Conservation (phyloP, 1,140 invertebrate species). For the Zaprionus vittiger region DNA sequence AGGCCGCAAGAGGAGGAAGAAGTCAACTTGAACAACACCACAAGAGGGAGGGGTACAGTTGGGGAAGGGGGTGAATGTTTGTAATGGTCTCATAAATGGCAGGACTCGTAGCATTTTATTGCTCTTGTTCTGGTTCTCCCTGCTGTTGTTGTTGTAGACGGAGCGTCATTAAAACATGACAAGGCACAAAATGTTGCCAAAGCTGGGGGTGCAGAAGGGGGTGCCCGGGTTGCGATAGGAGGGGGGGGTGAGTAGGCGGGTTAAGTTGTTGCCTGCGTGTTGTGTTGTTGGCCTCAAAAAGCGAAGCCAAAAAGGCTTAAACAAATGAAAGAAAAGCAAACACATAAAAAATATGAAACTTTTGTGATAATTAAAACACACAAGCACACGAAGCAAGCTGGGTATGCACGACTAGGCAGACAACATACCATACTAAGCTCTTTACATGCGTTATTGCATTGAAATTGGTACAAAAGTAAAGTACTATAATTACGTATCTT, state of each 20-base stretch:
- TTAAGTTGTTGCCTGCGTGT: slow-evolving; percentile 35
- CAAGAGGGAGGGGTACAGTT: not conserved
- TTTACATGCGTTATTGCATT: not conserved
- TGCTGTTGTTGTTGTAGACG: slow-evolving; percentile 31
- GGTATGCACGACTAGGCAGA: not conserved
- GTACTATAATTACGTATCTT: no score
- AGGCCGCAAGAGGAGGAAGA: slow-evolving; percentile 12
- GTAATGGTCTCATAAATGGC: slow-evolving; percentile 55
- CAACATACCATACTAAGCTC: not conserved
- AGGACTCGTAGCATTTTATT: slow-evolving; percentile 66
- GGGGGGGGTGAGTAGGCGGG: not conserved
- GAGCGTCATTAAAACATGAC: slow-evolving; percentile 69
- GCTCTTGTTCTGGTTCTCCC: slow-evolving; percentile 47
- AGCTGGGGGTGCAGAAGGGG: not conserved
- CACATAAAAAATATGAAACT: slow-evolving; percentile 50
- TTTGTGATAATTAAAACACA: slow-evolving; percentile 61
- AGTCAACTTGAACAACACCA: slow-evolving; percentile 10
- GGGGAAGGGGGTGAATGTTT: slow-evolving; percentile 19
- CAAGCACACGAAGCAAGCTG: not conserved
- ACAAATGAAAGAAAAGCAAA: slow-evolving; percentile 57
- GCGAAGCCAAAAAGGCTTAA: slow-evolving; percentile 26
- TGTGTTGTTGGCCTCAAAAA: slow-evolving; percentile 33
- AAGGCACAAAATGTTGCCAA: slow-evolving; percentile 56
- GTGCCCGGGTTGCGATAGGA: no score
- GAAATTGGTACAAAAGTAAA: not conserved